Conservation (phyloP, 2,888 invertebrate genomes). For the Philereme transversata region DNA sequence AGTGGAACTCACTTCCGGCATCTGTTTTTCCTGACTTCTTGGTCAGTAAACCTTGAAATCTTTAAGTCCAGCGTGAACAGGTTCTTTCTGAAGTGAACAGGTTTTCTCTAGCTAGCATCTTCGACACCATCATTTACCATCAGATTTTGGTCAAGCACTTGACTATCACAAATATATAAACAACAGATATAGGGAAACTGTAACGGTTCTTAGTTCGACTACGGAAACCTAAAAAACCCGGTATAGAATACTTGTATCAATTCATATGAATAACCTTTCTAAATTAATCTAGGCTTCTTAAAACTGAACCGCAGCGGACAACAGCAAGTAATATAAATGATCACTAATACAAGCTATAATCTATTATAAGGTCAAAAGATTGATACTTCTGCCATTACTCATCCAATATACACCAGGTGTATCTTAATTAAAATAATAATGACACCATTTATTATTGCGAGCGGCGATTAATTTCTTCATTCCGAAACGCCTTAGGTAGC, state of each 20-base stretch:
- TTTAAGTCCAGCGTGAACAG: too few species aligned
- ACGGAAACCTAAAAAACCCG: background rate
- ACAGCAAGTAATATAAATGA: conserved; percentile 34
- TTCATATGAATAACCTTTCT: background rate
- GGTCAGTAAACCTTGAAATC: too few species aligned
- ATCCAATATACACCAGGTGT: conserved; percentile 39
- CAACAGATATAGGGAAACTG: too few species aligned
- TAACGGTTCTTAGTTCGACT: too few species aligned
- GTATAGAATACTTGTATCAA: too few species aligned
- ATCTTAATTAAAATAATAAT: conserved; percentile 51
- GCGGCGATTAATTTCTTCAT: conserved; percentile 52
- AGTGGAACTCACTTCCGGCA: too few species aligned
- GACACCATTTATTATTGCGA: conserved; percentile 44
- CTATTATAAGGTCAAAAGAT: conserved; percentile 41
- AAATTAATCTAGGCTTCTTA: conserved; percentile 10
- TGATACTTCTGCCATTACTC: conserved; percentile 37
- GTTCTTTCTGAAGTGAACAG: too few species aligned
- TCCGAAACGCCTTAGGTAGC: conserved; percentile 37
- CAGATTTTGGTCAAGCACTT: too few species aligned
- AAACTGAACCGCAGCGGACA: conserved; percentile 8
- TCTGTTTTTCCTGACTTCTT: too few species aligned
- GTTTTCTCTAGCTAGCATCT: too few species aligned
- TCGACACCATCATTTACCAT: too few species aligned
- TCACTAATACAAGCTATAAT: conserved; percentile 31
- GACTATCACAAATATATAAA: too few species aligned